These are phyloP conservation scores for Bombus picipes DNA, from an alignment of 1,140 invertebrate genomes.

Conservation along the genomic window DNA sequence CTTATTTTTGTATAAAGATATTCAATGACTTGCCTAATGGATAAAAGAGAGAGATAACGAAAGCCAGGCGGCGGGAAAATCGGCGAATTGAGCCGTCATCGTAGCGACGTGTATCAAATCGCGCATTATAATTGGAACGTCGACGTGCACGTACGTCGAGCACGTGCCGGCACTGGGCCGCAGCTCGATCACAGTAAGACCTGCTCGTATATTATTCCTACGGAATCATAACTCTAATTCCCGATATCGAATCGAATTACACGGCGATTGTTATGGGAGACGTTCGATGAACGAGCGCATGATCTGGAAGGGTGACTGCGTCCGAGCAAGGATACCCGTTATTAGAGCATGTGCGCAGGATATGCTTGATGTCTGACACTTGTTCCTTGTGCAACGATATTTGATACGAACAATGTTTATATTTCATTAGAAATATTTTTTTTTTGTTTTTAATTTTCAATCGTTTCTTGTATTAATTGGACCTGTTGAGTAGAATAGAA, in stretches of 20 bases:
- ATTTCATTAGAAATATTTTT: not conserved
- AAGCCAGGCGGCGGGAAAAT: constrained; percentile 36
- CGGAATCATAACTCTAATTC: constrained; percentile 77
- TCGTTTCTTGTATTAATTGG: not conserved
- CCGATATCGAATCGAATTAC: constrained; percentile 81
- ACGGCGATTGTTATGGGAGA: constrained; percentile 65
- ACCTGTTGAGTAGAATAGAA: not conserved
- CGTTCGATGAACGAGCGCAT: constrained; percentile 37
- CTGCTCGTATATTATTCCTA: constrained; percentile 80
- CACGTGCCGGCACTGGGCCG: constrained; percentile 72
- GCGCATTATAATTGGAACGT: constrained; percentile 79
- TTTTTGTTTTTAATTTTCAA: not conserved
- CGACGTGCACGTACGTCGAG: constrained; percentile 45
- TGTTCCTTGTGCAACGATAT: not conserved
- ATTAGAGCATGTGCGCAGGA: constrained; percentile 4
- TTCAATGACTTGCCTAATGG: not conserved
- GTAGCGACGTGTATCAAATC: constrained; percentile 78
- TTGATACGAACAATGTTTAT: not conserved
- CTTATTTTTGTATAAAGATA: not conserved
- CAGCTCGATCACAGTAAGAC: constrained; percentile 74
- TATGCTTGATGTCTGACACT: constrained; percentile 2
- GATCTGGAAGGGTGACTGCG: constrained; percentile 43
- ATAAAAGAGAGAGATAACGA: not conserved
- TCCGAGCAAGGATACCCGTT: constrained; percentile 20
- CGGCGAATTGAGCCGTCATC: constrained; percentile 75